Evolutionary conservation across 2,888 invertebrate species (phyloP).

Genomic region (Megamerina dolium): DNA sequence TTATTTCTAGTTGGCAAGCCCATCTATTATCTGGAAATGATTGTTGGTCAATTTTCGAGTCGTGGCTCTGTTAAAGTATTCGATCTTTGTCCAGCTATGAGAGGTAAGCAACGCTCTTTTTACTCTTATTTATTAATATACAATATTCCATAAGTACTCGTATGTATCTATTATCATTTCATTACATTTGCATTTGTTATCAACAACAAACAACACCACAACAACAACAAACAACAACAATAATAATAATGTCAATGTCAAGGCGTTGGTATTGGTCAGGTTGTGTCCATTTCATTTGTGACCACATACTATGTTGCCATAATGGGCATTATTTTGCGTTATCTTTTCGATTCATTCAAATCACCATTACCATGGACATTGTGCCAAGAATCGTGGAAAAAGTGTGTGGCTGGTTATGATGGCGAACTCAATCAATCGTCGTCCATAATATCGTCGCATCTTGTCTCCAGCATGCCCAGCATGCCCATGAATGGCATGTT

Average conservation of each 20-base stretch:
- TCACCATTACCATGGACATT: constrained; percentile 58
- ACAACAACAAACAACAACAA: too few species aligned
- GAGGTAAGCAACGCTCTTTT: constrained; percentile 52
- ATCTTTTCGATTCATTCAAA: constrained; percentile 59
- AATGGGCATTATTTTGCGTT: constrained; percentile 61
- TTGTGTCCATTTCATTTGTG: constrained; percentile 54
- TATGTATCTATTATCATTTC: neutral
- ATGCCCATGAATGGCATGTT: constrained; percentile 11
- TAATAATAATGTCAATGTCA: constrained; percentile 8
- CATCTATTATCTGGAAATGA: constrained; percentile 67
- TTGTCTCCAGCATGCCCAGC: constrained; percentile 10
- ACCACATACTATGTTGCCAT: constrained; percentile 63
- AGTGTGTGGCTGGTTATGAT: constrained; percentile 51
- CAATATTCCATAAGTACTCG: neutral
- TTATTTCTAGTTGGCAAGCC: constrained; percentile 61
- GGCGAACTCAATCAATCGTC: too few species aligned
- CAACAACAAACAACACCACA: constrained; percentile 10
- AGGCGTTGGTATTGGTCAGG: constrained; percentile 58
- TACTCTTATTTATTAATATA: neutral
- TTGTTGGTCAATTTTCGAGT: constrained; percentile 68
- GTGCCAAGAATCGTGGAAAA: constrained; percentile 54
- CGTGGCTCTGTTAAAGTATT: constrained; percentile 63
- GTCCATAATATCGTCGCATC: too few species aligned
- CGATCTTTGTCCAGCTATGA: constrained; percentile 63
- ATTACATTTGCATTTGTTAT: constrained; percentile 1